Evolutionary conservation across 2,888 invertebrate species (phyloP).

Genomic region (Piscicola geometra): DNA sequence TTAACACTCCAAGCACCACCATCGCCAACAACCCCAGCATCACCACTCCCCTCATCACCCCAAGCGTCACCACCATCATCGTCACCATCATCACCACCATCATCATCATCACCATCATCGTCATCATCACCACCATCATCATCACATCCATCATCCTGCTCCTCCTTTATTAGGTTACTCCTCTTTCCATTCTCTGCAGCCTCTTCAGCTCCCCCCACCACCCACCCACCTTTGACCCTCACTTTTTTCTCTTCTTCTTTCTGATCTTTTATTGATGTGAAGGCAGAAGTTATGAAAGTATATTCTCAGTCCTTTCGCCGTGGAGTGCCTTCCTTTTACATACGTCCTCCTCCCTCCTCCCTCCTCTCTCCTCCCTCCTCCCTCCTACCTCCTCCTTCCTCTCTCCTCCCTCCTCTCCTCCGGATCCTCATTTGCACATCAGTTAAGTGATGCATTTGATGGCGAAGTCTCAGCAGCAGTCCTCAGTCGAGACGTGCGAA

Average conservation of each 20-base stretch:
- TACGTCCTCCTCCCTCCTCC: neutral
- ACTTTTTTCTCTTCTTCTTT: neutral
- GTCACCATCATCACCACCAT: constrained; percentile 14
- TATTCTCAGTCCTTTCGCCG: no score
- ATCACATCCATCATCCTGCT: neutral
- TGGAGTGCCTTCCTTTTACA: neutral
- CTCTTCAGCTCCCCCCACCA: neutral
- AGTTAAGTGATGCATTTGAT: no score
- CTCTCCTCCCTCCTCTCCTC: no score
- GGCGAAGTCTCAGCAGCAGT: no score
- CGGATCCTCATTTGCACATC: no score
- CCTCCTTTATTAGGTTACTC: neutral
- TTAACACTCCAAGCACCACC: no score
- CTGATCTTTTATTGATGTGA: no score
- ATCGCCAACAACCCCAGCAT: no score
- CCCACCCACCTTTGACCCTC: neutral
- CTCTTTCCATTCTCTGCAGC: neutral
- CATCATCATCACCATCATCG: constrained; percentile 3
- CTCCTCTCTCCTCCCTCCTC: neutral
- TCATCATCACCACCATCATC: constrained; percentile 25
- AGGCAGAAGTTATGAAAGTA: no score
- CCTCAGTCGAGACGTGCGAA: neutral
- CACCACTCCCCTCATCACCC: neutral
- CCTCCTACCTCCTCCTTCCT: no score
- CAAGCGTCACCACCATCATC: constrained; percentile 1